A percentile compares a stretch with the other conserved stretches of the same genome.
Conservation (phyloP, 92 coral and sea anemone genomes). For the Siderastrea radians region DNA sequence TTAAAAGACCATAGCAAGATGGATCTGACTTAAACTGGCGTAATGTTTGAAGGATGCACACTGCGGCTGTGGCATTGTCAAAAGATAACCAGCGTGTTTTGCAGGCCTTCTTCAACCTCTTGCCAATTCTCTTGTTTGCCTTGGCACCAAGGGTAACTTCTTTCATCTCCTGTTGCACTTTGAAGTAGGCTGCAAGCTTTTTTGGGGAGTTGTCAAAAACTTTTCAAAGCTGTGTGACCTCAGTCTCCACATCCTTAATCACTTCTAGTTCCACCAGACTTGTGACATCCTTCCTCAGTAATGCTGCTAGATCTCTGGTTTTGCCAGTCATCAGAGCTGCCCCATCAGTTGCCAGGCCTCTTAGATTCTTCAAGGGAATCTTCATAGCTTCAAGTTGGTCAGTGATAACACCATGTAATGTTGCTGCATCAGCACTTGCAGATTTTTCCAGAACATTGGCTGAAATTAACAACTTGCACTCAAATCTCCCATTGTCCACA, state of each 20-base stretch:
- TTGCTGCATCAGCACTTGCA: conserved; percentile 45
- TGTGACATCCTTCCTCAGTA: conserved; percentile 34
- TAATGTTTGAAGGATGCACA: conserved; percentile 21
- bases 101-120: conserved; percentile 2
- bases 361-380: conserved; percentile 42
- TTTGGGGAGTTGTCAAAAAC: conserved; percentile 3
- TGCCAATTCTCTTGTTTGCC: not conserved
- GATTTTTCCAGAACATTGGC: conserved; percentile 40
- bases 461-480: conserved; percentile 44
- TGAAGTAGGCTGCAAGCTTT: not conserved
- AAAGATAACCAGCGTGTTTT: conserved; percentile 21
- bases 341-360: conserved; percentile 60
- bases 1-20: conserved; percentile 18
- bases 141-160: not conserved
- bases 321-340: conserved; percentile 53
- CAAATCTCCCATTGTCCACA: conserved; percentile 20
- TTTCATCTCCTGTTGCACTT: conserved; percentile 1
- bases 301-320: conserved; percentile 48
- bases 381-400: conserved; percentile 12
- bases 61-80: not conserved
- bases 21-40: conserved; percentile 35
- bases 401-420: conserved; percentile 41
- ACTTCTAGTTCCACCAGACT: conserved; percentile 39
- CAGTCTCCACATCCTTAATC: conserved; percentile 36
- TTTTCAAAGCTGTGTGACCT: conserved; percentile 14